These are phyloP conservation scores for Leptatherina wallacei DNA, from an alignment of 2,797 vertebrate genomes.

Conservation along the genomic window DNA sequence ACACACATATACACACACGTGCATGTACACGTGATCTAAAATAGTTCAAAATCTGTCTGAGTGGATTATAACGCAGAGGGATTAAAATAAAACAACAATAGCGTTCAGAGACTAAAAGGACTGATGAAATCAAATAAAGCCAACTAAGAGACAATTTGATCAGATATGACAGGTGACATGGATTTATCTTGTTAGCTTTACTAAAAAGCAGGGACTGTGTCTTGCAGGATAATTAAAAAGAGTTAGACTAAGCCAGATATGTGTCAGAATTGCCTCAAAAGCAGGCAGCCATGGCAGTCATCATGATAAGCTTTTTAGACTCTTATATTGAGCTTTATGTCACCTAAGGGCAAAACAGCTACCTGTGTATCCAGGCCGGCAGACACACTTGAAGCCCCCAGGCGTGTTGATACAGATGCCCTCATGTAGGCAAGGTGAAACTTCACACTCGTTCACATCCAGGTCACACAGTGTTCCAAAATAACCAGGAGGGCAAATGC, in stretches of 20 bases:
- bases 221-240: conserved; percentile 72
- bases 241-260: conserved; percentile 66
- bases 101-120: conserved; percentile 44
- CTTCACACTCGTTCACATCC: conserved; percentile 88
- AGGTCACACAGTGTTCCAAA: conserved; percentile 86
- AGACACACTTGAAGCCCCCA: conserved; percentile 83
- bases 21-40: conserved; percentile 39
- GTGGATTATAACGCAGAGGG: conserved; percentile 71
- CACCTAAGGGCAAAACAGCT: conserved; percentile 66
- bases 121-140: conserved; percentile 63
- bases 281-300: conserved; percentile 44
- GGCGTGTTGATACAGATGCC: conserved; percentile 86
- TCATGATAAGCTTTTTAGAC: conserved; percentile 75
- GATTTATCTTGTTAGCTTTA: conserved; percentile 62
- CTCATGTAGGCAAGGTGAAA: conserved; percentile 85
- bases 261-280: conserved; percentile 61
- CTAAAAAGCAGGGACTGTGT: conserved; percentile 52
- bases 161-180: conserved; percentile 61
- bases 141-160: conserved; percentile 54
- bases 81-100: conserved; percentile 71
- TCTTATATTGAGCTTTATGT: conserved; percentile 79
- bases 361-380: conserved; percentile 87
- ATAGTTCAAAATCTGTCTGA: conserved; percentile 70
- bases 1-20: conserved; percentile 8
- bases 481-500: conserved; percentile 83